Base-by-base conservation (phyloP, 1,140 invertebrate species). In the Achatina immaculata region DNA sequence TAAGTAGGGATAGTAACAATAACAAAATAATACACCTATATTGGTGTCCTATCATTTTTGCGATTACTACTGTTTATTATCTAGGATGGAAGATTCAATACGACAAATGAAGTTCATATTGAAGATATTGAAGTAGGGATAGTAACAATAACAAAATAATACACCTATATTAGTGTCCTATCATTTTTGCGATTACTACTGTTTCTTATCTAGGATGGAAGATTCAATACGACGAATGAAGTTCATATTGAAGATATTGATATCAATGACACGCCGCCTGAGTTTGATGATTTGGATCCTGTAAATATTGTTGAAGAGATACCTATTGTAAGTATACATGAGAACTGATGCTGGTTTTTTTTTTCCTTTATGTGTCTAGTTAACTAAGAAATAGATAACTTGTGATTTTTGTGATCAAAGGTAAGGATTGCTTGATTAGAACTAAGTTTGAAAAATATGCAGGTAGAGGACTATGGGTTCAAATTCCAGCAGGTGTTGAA, bases 161-260 rank as follows among this genome's bases (percentile, higher is more conserved):
- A n/a, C n/a, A n/a, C n/a, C n/a, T n/a, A n/a, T n/a, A n/a, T n/a
- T n/a, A n/a, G n/a, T n/a, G n/a, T n/a, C n/a, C n/a, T n/a, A n/a
- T n/a, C n/a, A n/a, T 55, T 14, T 55, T 55, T 55, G n/a, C 51
- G n/a, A 55, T 55, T 55, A n/a, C 14, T 16, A n/a, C n/a, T n/a
- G n/a, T n/a, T n/a, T n/a, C 69, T 58, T 81, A 43, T 45, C 21
- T 55, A 87, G 86, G 86, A 86, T 84, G 86, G 85, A n/a, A 6
- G 48, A 55, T 19, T 21, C 48, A 28, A 38, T 40, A 28, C 65
- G 19, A 62, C 55, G 6, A 74, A 62, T 31, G 84, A 82, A 65
- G 76, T 87, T 36, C 83, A 84, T 73, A 80, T 87, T 19, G 81
- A 74, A 28, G 69, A 85, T 9, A 19, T 43, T 2, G 83, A 85